Evolutionary conservation across 1,140 invertebrate genomes (phyloP).

Genomic region (Sesamia nonagrioides): DNA sequence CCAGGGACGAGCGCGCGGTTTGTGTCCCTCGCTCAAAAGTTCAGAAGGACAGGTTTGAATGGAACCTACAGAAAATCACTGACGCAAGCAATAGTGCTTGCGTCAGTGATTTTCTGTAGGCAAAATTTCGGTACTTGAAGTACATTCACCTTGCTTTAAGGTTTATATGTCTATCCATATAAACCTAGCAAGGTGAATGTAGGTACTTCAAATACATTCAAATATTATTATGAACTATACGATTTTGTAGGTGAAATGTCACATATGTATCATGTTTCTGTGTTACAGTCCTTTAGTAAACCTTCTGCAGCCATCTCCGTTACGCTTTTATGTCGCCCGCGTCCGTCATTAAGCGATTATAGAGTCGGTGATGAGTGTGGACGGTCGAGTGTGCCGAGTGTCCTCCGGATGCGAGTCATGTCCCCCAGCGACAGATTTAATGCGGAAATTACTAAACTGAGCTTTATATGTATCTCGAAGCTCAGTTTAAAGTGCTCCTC

Average conservation of each 20-base stretch:
- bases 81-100: neutral
- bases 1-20: too few relatives aligned
- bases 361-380: neutral
- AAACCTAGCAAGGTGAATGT: too few relatives aligned
- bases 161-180: too few relatives aligned
- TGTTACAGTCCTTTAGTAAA: neutral
- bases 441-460: conserved; percentile 25
- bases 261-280: too few relatives aligned
- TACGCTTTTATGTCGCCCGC: neutral
- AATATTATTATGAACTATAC: too few relatives aligned
- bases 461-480: neutral
- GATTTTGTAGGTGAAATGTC: too few relatives aligned
- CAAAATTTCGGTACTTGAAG: too few relatives aligned
- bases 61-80: neutral
- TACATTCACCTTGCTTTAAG: too few relatives aligned
- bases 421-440: conserved; percentile 24
- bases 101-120: too few relatives aligned
- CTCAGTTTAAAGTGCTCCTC: neutral
- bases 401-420: conserved; percentile 11
- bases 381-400: neutral
- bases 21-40: neutral
- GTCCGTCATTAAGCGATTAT: conserved; percentile 36
- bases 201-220: too few relatives aligned
- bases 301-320: neutral
- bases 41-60: neutral